Evolutionary conservation across 2,888 invertebrate genomes (phyloP), one percentile per base, ranked within the genome.

Genomic region (Tenthredo scrophulariae): DNA sequence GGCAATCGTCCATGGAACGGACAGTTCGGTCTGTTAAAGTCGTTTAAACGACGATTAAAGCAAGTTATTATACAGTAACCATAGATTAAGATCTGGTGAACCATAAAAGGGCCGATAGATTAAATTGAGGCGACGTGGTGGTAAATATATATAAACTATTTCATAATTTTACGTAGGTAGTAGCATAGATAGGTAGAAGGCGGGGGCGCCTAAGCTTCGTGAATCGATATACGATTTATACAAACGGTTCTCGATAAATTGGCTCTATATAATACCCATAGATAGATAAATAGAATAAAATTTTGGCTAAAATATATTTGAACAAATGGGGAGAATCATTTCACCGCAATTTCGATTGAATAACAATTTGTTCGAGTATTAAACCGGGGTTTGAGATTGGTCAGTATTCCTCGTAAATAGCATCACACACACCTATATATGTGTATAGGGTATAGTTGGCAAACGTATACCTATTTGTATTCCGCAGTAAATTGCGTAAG

Each of bases 401-500:
- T 84, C 72, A 85, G 72, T 72, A 10, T 54, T 54, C 10, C 6
- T n/a, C n/a, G n/a, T n/a, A 7, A 54, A 54, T n/a, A n/a, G 6
- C 3, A 18, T n/a, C 18, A 5, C 3, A 18, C 18, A 18, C 6
- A 18, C n/a, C 6, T n/a, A 54, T n/a, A n/a, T n/a, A n/a, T 1
- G 54, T 54, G 1, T 1, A 2, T n/a, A 50, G 6, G 6, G 37
- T 37, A 7, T 37, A 37, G 6, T 54, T n/a, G n/a, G n/a, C n/a
- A 54, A n/a, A 7, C n/a, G 54, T 54, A n/a, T 54, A 7, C n/a
- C n/a, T 54, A n/a, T 54, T 54, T 6, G 54, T 54, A n/a, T 6
- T 1, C n/a, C 54, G 54, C 54, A 7, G 54, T 54, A n/a, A 88
- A 89, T 89, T 88, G 88, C 88, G 87, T 87, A 87, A 89, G 85